These are phyloP conservation scores for Lepus townsendii DNA, from an alignment of 2,797 vertebrate species.

Conservation along the genomic window DNA sequence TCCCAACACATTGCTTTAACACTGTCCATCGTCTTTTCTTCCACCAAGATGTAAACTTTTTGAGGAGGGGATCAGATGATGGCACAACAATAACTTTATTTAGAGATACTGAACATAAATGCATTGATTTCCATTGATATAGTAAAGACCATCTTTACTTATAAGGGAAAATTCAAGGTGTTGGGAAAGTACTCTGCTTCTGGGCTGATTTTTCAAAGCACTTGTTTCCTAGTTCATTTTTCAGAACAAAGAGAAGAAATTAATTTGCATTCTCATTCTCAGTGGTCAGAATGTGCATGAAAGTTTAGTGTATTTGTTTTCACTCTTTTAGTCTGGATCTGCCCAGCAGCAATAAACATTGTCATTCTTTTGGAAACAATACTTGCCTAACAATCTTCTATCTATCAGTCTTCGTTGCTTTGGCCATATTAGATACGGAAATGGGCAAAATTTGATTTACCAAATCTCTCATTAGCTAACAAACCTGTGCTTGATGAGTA, in stretches of 20 bases:
- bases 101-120: neutral
- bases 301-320: slow-evolving; percentile 8
- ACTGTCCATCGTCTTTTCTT: neutral
- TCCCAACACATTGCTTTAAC: neutral
- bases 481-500: neutral
- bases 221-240: slow-evolving; percentile 9
- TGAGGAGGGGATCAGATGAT: neutral
- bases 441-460: slow-evolving; percentile 74
- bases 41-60: neutral
- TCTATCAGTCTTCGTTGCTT: slow-evolving; percentile 57
- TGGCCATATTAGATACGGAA: slow-evolving; percentile 60
- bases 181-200: neutral
- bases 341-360: slow-evolving; percentile 68
- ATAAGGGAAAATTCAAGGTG: neutral
- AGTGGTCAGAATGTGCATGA: neutral
- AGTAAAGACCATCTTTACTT: neutral
- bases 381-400: slow-evolving; percentile 71
- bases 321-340: slow-evolving; percentile 63
- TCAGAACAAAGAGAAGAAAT: neutral
- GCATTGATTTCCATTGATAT: neutral
- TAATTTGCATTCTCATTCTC: neutral
- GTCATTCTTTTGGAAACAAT: neutral
- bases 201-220: neutral
- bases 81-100: neutral
- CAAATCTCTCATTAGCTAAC: slow-evolving; percentile 64